phyloP scores from a whole-genome alignment of 37 sponge, comb jelly and placozoan genomes.

The Axinella damicornis region DNA sequence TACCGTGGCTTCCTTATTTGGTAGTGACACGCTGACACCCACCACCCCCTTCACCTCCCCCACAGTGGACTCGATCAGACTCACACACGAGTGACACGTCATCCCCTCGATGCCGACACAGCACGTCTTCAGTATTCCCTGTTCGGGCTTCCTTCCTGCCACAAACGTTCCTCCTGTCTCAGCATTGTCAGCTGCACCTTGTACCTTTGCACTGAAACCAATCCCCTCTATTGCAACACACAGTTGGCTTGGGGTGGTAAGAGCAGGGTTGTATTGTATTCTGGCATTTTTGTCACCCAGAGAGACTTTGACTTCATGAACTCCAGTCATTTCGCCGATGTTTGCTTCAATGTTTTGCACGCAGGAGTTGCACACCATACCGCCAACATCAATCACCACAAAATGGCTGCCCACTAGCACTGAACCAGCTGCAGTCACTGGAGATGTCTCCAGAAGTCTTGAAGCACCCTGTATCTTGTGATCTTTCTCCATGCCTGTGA shows the following conservation, averaged over 20 bases:
- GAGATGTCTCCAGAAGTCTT: too few species aligned
- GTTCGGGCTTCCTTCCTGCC: too few species aligned
- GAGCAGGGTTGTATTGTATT: conserved; percentile 51
- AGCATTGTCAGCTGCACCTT: too few species aligned
- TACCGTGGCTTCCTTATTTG: conserved; percentile 55
- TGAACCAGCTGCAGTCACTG: too few species aligned
- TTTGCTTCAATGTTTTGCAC: conserved; percentile 85
- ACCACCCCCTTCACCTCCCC: conserved; percentile 53
- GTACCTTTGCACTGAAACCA: conserved; percentile 79
- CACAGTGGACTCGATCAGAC: conserved; percentile 79
- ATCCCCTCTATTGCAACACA: conserved; percentile 76
- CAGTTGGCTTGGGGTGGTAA: conserved; percentile 52
- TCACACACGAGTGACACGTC: conserved; percentile 95
- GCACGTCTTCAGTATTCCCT: neutral
- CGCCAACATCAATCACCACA: conserved; percentile 58
- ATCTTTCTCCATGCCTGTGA: too few species aligned
- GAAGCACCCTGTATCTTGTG: too few species aligned
- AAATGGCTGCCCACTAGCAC: too few species aligned
- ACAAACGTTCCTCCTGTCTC: too few species aligned
- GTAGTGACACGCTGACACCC: conserved; percentile 59
- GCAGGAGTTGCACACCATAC: conserved; percentile 94
- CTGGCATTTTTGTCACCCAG: conserved; percentile 76
- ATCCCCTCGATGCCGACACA: conserved; percentile 86
- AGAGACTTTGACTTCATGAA: conserved; percentile 59
- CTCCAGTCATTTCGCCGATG: conserved; percentile 65